Base-by-base conservation (phyloP, 2,113 vertebrate genomes). In the Odocoileus virginianus region DNA sequence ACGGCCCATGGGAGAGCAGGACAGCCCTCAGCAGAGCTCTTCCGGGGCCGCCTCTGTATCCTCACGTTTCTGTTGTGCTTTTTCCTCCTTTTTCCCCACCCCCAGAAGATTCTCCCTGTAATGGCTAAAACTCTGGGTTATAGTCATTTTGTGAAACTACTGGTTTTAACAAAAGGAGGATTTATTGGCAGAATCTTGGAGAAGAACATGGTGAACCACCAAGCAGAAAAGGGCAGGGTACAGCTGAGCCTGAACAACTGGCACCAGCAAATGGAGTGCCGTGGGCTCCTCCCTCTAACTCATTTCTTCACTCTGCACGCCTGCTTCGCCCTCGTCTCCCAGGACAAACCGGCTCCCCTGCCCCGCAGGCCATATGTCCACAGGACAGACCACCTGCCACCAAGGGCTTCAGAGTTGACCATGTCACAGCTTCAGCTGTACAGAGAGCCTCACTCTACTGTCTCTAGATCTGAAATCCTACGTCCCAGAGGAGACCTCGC, bases 1-100 rank as follows among this genome's bases (percentile, higher is more conserved):
- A 19, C 1, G 9, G 43, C 25, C 3, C 7, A 1, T 0, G 11
- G 74, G 6, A 1, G 1, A 52, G 27, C 27, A 28, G 52, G 54
- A 28, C 19, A 1, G 14, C 74, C 67, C 10, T 7, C 25, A 21
- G 50, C 54, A 28, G n/a, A 2, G 15, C 52, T 7, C 6, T 5
- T 14, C 83, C 12, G 0, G 1, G 10, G 30, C 71, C 52, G 28
- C 21, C 85, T 30, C 40, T 50, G 7, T 13, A 15, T 4, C 33
- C 40, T 30, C 17, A 67, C 19, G 6, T n/a, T 79, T 64, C 82
- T 79, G 7, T 8, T 17, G 30, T 3, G 6, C 36, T 21, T 64
- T n/a, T 10, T 21, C 58, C 11, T 40, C 12, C 54, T 43, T 30
- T 52, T 45, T n/a, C 43, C 52, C 43, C 7, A 11, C 0, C n/a